Evolutionary conservation across 2,888 invertebrate species (phyloP), one percentile per base, ranked within the genome.

Genomic region (Lasioglossum vierecki): DNA sequence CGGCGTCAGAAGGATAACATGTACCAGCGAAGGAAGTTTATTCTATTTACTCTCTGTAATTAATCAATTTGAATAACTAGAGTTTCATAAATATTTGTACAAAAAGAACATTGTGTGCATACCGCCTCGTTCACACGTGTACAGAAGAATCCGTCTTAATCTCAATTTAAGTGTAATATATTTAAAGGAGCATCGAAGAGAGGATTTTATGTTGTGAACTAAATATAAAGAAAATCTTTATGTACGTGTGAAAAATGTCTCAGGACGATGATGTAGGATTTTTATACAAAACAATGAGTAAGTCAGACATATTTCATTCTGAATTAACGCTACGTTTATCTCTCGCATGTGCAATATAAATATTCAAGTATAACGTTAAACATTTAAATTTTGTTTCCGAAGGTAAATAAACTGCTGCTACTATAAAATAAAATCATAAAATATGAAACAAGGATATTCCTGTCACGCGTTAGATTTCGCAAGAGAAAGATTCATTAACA

Each of bases 271-370:
- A 95, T 89, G 95, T 95, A 73, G 94, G 95, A 84, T 95, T 95
- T 91, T 92, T 95, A 74, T 95, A 94, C 88, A 95, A 95, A 92
- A 95, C 95, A 57, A 95, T 95, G 95, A 95, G 95, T 95, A 86
- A 95, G 95, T 94, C 68, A 18, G 22, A 63, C 9, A 53, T 63
- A 8, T 26, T 63, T 82, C 74, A 71, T 77, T 11, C 15, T 53
- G 11, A 41, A 76, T 57, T 35, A 30, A 53, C 18, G 35, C 5
- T 5, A 35, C 22, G 6, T 53, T 39, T 49, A 39, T 44, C 76
- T 66, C 41, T 18, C 63, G 41, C 18, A 26, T 53, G 66, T 66
- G 68, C 4, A 63, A 83, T 39, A 44, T 39, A 82, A 44, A 60
- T 63, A 57, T 71, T 18, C 26, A n/a, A 22, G 9, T 41, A 44